Evolutionary conservation across 2,888 invertebrate genomes (phyloP), one percentile per base, ranked within the genome.

Genomic region (Xestia sexstrigata): DNA sequence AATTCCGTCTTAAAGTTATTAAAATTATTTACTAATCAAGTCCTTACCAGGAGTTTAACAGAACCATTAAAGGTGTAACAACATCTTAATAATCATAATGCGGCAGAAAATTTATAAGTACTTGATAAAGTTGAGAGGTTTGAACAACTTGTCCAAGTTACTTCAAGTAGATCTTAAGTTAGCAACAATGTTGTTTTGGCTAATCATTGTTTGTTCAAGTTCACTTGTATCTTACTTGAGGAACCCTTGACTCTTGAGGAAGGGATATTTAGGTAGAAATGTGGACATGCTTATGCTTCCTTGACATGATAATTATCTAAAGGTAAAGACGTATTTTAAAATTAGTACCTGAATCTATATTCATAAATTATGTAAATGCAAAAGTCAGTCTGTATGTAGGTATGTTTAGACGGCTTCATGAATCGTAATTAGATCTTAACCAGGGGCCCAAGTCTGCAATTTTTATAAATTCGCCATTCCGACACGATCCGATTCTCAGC

Each of bases 61-160:
- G 42, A 60, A 39, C 52, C 15, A 15, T 11, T 30, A 20, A 30
- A 49, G 62, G 30, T 65, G 17, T 65, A 23, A 47, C 2, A 52
- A 52, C 11, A 9, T 17, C 13, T 9, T 20, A 35, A 45, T 20
- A 69, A 70, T 47, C 35, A 52, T 70, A 74, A 47, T 52, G 47
- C 35, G 15, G 47, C 35, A 52, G 72, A 65, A 70, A 68, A 72
- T 62, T 82, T 82, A 70, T 49, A 63, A 75, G 62, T 45, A 69
- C 65, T 82, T 73, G n/a, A 9, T 15, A 65, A 52, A 70, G 65
- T 77, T 68, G 30, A 62, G 49, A 74, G 30, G 62, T 81, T 75
- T 69, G 47, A 71, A 71, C 55, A 23, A 78, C 45, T 71, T 68
- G 55, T 42, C 68, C 39, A 63, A 81, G 45, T 82, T 65, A 42